Conservation (phyloP, 1,140 invertebrate species). For the Chironomus tepperi region DNA sequence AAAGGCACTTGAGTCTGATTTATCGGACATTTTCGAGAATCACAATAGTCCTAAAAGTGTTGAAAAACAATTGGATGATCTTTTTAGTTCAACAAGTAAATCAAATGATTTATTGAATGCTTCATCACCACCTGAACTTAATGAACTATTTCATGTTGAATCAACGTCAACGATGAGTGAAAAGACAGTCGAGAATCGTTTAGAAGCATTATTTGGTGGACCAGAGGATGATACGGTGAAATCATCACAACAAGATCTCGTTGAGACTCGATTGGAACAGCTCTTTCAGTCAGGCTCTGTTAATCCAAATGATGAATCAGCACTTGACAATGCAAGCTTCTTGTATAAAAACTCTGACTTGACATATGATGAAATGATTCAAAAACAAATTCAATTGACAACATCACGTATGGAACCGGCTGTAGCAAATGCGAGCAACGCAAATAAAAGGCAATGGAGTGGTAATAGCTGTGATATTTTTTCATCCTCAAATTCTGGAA, state of each 20-base stretch:
- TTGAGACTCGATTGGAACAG: constrained; percentile 38
- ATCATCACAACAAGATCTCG: constrained; percentile 30
- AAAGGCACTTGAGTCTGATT: neutral
- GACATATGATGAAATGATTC: constrained; percentile 29
- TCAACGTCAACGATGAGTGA: neutral
- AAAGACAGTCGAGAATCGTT: constrained; percentile 37
- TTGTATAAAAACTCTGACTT: constrained; percentile 31
- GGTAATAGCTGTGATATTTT: constrained; percentile 11
- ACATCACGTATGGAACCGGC: neutral
- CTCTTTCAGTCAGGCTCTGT: constrained; percentile 37
- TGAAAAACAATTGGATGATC: constrained; percentile 11
- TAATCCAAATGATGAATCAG: constrained; percentile 26
- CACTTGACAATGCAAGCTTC: constrained; percentile 12
- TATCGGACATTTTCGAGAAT: constrained; percentile 17
- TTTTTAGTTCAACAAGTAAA: constrained; percentile 15
- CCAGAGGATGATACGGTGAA: constrained; percentile 29
- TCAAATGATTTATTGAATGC: constrained; percentile 1
- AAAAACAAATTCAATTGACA: constrained; percentile 25
- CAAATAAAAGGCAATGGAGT: constrained; percentile 25
- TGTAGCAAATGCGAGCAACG: constrained; percentile 25
- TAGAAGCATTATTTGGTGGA: constrained; percentile 40
- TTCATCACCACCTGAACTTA: neutral
- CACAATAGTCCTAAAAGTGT: constrained; percentile 6
- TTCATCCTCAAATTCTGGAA: neutral
- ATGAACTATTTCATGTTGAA: constrained; percentile 13